Evolutionary conservation across 2,888 invertebrate genomes (phyloP).

Genomic region (Drosophila monieri): DNA sequence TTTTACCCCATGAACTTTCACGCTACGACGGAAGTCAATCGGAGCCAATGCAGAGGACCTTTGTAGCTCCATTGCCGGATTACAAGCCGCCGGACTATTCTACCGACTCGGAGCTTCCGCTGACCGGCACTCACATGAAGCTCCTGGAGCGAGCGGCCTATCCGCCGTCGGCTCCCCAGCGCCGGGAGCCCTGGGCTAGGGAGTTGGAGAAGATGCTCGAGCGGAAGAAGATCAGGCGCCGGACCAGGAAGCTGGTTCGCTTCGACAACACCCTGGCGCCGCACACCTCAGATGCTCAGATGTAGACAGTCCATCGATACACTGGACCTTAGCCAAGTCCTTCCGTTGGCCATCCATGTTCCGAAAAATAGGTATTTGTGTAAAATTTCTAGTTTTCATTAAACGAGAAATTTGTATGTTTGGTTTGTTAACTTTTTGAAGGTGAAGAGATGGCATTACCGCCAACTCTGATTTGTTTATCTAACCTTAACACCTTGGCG

Average conservation of each 20-base stretch:
- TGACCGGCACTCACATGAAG: constrained; percentile 31
- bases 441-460: background rate
- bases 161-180: constrained; percentile 37
- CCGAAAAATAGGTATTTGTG: background rate
- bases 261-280: constrained; percentile 13
- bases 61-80: background rate
- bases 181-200: constrained; percentile 14
- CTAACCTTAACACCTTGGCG: constrained; percentile 19
- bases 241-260: constrained; percentile 7
- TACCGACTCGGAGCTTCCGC: constrained; percentile 18
- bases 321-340: background rate
- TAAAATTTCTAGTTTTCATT: constrained; percentile 31
- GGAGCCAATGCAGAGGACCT: background rate
- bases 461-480: constrained; percentile 21
- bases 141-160: constrained; percentile 48
- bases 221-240: background rate
- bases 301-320: background rate
- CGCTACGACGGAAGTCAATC: background rate
- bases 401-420: background rate
- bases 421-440: too few species aligned
- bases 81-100: background rate
- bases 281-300: constrained; percentile 9
- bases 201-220: constrained; percentile 8
- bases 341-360: background rate
- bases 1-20: constrained; percentile 10